These are phyloP conservation scores for Clarias macrocephalus DNA, from an alignment of 2,113 vertebrate genomes.

Conservation along the genomic window DNA sequence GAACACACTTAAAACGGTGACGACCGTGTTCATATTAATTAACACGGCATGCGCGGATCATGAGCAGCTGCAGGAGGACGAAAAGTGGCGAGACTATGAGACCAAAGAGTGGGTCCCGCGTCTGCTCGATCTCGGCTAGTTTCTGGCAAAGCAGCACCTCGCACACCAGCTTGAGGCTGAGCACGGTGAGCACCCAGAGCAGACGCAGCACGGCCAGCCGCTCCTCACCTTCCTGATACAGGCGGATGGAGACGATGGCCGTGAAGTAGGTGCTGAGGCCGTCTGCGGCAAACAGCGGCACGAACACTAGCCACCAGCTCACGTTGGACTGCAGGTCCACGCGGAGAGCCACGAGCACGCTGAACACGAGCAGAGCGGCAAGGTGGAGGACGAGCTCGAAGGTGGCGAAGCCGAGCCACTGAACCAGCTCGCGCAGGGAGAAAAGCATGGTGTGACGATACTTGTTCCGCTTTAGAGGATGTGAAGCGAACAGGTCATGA, in stretches of 20 bases:
- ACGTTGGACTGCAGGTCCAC: constrained; percentile 77
- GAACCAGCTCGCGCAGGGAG: constrained; percentile 91
- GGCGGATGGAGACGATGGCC: constrained; percentile 92
- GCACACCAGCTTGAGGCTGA: constrained; percentile 97
- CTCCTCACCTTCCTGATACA: constrained; percentile 97
- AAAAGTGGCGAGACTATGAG: constrained; percentile 93
- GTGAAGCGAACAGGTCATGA: constrained; percentile 10
- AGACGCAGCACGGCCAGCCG: constrained; percentile 90
- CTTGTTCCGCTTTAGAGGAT: not conserved
- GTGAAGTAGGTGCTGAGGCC: constrained; percentile 98
- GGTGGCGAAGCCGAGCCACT: constrained; percentile 95
- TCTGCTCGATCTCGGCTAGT: constrained; percentile 81
- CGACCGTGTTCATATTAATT: constrained; percentile 70
- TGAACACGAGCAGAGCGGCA: constrained; percentile 82
- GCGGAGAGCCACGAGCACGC: constrained; percentile 85
- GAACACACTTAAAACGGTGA: not conserved
- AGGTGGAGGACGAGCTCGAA: constrained; percentile 93
- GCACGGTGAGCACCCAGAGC: constrained; percentile 95
- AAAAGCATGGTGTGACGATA: constrained; percentile 80
- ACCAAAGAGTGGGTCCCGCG: constrained; percentile 88
- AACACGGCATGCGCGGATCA: constrained; percentile 95
- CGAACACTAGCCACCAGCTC: constrained; percentile 93
- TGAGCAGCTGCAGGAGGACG: constrained; percentile 94
- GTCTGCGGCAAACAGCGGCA: constrained; percentile 92
- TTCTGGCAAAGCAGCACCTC: constrained; percentile 98